Evolutionary conservation across 2,888 invertebrate species (phyloP).

Genomic region (Troglohyphantes excavatus): DNA sequence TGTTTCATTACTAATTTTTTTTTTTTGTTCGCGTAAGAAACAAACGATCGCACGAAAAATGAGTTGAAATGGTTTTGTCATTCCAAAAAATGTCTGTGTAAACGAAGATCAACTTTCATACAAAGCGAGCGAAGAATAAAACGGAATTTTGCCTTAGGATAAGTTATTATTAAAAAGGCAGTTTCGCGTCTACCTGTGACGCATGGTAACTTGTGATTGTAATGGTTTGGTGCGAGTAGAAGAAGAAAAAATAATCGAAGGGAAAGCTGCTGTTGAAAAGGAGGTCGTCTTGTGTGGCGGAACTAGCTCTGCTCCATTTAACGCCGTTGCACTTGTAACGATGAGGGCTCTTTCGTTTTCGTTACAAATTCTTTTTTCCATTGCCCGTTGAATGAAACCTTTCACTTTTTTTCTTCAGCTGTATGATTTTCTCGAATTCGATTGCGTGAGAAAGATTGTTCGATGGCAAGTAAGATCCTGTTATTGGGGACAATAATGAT

Average conservation of each 20-base stretch:
- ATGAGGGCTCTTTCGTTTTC: conserved; percentile 36
- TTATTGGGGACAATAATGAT: background rate
- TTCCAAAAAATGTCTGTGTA: no score
- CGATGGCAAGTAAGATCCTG: background rate
- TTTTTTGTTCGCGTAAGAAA: no score
- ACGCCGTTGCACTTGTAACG: conserved; percentile 28
- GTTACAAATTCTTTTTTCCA: conserved; percentile 9
- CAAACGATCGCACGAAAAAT: no score
- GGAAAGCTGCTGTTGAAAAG: conserved; percentile 35
- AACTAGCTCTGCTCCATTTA: conserved; percentile 73
- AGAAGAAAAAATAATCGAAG: conserved; percentile 11
- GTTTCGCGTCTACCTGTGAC: conserved; percentile 39
- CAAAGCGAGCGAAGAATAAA: background rate
- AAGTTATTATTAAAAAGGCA: conserved; percentile 32
- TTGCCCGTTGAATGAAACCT: background rate
- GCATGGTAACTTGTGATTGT: conserved; percentile 17
- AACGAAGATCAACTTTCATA: background rate
- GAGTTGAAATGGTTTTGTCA: no score
- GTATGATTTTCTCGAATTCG: background rate
- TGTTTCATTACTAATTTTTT: no score
- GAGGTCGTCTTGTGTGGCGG: conserved; percentile 68
- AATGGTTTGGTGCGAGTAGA: conserved; percentile 6
- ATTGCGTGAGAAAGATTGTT: background rate
- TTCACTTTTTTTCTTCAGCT: background rate
- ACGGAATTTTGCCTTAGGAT: conserved; percentile 19